A percentile compares a stretch with the other conserved stretches of the same genome.
These are phyloP conservation scores for Squalus acanthias DNA, from an alignment of 2,797 vertebrate species.

Conservation along the genomic window DNA sequence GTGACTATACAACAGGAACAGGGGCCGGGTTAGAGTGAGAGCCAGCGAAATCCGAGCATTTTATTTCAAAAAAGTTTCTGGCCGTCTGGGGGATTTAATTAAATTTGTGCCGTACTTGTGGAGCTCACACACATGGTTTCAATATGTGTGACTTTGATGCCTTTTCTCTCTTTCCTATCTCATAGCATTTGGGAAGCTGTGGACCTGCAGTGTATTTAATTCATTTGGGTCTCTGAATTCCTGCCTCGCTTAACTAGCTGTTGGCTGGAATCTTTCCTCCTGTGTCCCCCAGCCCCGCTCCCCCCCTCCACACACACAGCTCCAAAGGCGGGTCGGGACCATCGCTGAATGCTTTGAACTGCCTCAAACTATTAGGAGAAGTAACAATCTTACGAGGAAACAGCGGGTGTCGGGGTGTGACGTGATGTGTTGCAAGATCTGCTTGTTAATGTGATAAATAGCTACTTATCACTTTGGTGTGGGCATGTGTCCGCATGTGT, in stretches of 20 bases:
- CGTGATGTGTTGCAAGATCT: neutral
- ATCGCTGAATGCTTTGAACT: neutral
- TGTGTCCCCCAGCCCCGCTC: neutral
- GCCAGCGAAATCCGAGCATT: conserved; percentile 73
- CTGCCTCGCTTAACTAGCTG: conserved; percentile 45
- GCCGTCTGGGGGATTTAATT: conserved; percentile 78
- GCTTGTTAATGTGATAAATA: conserved; percentile 4
- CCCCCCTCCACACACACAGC: neutral
- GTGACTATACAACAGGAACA: conserved; percentile 63
- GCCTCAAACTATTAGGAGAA: neutral
- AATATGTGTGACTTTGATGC: conserved; percentile 69
- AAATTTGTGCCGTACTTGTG: conserved; percentile 65
- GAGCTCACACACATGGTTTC: conserved; percentile 68
- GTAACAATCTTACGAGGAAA: neutral
- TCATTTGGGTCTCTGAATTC: conserved; percentile 54
- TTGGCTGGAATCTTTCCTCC: neutral
- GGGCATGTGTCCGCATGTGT: too few relatives aligned
- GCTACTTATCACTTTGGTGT: neutral
- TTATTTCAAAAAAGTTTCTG: conserved; percentile 60
- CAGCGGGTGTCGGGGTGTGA: neutral
- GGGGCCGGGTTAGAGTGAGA: conserved; percentile 59
- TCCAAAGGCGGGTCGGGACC: neutral
- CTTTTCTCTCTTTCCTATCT: conserved; percentile 53
- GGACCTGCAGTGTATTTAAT: conserved; percentile 47
- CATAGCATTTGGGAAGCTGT: conserved; percentile 48